Conservation (phyloP, 2,113 vertebrate species). For the zebrafish (Danio rerio) region DNA sequence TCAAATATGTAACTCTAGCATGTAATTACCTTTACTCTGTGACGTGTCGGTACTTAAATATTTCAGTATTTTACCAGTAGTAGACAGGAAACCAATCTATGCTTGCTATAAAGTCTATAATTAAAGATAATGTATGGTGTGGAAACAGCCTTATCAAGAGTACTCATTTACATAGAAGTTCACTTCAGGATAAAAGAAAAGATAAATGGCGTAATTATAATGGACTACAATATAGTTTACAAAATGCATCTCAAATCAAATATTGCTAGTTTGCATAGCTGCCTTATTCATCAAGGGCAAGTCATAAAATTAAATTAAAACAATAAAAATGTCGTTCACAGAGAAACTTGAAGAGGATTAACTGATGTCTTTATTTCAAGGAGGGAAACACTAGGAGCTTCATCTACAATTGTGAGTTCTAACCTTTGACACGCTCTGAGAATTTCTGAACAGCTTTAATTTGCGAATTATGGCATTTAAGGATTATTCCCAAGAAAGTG, state of each 20-base stretch:
- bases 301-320: not conserved
- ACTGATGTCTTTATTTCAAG: slow-evolving; percentile 10
- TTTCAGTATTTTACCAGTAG: slow-evolving; percentile 4
- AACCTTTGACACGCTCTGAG: not conserved
- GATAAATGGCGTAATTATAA: not conserved
- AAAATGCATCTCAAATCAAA: not conserved
- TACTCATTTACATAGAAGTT: not conserved
- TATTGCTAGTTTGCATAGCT: not conserved
- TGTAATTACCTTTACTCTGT: slow-evolving; percentile 10
- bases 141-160: slow-evolving; percentile 24
- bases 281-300: not conserved
- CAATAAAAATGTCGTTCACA: not conserved
- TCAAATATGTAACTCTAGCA: slow-evolving; percentile 15
- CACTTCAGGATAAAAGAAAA: not conserved
- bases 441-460: slow-evolving; percentile 20
- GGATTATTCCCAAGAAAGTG: not conserved
- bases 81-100: slow-evolving; percentile 7
- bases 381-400: not conserved
- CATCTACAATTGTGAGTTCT: not conserved
- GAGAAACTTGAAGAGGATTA: not conserved
- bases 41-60: not conserved
- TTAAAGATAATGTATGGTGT: not conserved
- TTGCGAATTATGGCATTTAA: not conserved
- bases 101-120: slow-evolving; percentile 8
- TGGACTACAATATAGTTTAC: not conserved